Evolutionary conservation across 2,797 vertebrate species (phyloP).

Genomic region (Menidia menidia): DNA sequence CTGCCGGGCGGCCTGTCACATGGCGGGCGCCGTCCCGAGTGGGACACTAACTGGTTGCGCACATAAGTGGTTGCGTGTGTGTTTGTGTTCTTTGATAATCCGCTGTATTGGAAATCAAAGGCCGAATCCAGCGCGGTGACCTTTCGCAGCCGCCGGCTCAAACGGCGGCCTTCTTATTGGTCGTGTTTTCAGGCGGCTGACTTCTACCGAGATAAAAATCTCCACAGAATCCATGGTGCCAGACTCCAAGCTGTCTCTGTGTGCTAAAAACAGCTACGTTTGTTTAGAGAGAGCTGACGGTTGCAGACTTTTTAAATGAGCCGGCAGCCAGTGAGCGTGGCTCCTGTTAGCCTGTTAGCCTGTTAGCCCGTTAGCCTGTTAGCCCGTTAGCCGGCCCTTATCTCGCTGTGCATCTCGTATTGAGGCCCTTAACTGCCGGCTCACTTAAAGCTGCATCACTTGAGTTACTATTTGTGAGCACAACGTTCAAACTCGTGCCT

Average conservation of each 20-base stretch:
- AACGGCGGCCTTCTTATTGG: background rate
- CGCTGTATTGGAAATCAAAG: slow-evolving; percentile 47
- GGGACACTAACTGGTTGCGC: background rate
- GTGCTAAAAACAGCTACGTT: background rate
- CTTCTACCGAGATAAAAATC: background rate
- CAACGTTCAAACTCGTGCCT: background rate
- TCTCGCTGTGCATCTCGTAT: background rate
- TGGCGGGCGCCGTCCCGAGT: slow-evolving; percentile 4
- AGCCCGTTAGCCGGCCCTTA: too few species aligned
- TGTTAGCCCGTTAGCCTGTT: too few species aligned
- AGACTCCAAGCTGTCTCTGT: background rate
- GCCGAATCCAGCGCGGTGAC: slow-evolving; percentile 50
- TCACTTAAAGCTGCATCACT: background rate
- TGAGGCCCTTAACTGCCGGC: background rate
- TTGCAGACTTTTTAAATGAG: background rate
- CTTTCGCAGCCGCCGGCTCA: slow-evolving; percentile 52
- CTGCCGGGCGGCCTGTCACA: background rate
- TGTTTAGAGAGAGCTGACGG: background rate
- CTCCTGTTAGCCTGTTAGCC: too few species aligned
- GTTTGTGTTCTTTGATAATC: slow-evolving; percentile 10
- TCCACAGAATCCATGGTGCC: background rate
- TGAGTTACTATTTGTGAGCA: background rate
- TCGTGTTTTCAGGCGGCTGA: background rate
- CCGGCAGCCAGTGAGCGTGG: too few species aligned
- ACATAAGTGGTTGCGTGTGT: background rate